Percentiles rank a stretch among this genome's conserved stretches.
phyloP scores from a whole-genome alignment of 2,797 vertebrate species.

The Smutsia temminckii region DNA sequence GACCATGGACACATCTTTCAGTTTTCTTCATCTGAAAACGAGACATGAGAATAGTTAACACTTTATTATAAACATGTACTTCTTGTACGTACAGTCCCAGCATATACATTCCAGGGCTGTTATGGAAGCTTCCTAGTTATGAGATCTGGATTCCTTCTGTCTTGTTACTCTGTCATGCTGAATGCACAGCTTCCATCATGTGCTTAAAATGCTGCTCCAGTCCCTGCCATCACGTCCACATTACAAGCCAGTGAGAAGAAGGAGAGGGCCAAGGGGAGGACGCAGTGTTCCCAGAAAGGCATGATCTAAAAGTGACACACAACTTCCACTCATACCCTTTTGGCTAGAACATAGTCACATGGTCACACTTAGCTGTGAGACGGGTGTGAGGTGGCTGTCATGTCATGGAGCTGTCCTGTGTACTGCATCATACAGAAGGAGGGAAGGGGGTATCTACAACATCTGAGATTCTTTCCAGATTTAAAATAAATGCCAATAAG shows the following conservation, averaged over 20 bases:
- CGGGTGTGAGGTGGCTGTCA: neutral
- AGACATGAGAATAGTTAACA: neutral
- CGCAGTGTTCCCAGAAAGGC: neutral
- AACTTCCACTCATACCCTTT: neutral
- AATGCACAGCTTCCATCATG: neutral
- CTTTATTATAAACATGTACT: neutral
- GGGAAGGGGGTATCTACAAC: neutral
- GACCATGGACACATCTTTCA: neutral
- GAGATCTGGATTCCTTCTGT: neutral
- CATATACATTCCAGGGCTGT: no score
- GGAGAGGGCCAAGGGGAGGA: neutral
- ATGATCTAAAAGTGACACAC: neutral
- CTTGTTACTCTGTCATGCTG: neutral
- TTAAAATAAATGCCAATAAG: neutral
- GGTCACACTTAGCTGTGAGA: neutral
- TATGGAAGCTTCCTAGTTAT: neutral
- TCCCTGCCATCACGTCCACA: neutral
- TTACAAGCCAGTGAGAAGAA: neutral
- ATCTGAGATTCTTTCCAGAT: neutral
- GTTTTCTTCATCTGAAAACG: constrained; percentile 1
- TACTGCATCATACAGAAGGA: no score
- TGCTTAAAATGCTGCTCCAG: neutral
- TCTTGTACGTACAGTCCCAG: neutral
- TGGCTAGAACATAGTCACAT: neutral
- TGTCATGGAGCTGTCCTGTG: neutral